phyloP scores from a whole-genome alignment of 2,113 vertebrate species.

The Cygnus buccinator region DNA sequence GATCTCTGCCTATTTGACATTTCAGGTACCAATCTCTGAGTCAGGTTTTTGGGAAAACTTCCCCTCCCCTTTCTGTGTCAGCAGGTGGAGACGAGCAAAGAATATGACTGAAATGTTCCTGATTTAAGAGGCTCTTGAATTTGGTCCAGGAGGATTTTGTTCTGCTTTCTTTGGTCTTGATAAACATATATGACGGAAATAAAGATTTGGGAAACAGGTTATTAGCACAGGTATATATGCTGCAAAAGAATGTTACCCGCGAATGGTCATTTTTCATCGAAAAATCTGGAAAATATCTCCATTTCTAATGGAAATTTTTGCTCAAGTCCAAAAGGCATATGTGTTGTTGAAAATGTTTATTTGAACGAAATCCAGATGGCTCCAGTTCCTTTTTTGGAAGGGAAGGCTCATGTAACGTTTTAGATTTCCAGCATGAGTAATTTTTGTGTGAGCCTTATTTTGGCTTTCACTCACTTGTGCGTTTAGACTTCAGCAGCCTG shows the following conservation, averaged over 20 bases:
- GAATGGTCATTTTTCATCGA: neutral
- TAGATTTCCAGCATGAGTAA: slow-evolving; percentile 32
- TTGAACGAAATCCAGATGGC: neutral
- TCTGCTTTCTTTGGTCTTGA: neutral
- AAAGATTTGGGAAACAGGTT: neutral
- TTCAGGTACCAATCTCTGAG: neutral
- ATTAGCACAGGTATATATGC: neutral
- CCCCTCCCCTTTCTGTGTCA: neutral
- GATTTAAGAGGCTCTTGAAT: neutral
- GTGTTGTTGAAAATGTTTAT: slow-evolving; percentile 27
- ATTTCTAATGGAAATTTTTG: neutral
- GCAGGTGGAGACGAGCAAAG: neutral
- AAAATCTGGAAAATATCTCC: neutral
- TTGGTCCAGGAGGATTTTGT: neutral
- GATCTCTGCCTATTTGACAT: neutral
- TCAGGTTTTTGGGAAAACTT: neutral
- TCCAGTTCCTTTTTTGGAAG: slow-evolving; percentile 7
- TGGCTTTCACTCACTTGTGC: neutral
- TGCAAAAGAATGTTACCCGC: neutral
- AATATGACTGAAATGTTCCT: neutral
- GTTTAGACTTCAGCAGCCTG: neutral
- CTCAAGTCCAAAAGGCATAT: neutral
- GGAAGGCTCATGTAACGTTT: slow-evolving; percentile 21
- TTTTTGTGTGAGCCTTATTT: slow-evolving; percentile 39
- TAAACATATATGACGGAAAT: neutral